A percentile compares a stretch with the other conserved stretches of the same genome.
Conservation (phyloP, 1,140 invertebrate genomes). For the Trichomalopsis sarcophagae region DNA sequence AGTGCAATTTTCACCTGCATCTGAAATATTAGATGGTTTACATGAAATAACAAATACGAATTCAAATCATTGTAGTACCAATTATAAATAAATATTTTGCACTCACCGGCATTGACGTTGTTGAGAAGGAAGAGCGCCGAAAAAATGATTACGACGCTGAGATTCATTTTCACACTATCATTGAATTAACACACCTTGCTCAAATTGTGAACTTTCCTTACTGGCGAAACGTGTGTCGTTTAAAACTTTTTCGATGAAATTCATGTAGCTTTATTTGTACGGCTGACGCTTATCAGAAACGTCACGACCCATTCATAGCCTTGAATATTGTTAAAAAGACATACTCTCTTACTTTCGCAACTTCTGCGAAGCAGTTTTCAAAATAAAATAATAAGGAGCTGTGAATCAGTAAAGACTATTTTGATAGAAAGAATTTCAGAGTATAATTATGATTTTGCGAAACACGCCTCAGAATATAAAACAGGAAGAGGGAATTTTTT, state of each 20-base stretch:
- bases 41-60: neutral
- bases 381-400: too few species aligned
- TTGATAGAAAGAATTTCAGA: too few species aligned
- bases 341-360: neutral
- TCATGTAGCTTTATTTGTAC: constrained; percentile 22
- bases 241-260: neutral
- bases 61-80: neutral
- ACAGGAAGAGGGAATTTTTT: too few species aligned
- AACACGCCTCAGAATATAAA: too few species aligned
- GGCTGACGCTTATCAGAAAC: constrained; percentile 38
- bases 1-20: neutral
- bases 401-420: too few species aligned
- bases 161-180: neutral
- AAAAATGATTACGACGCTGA: neutral
- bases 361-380: too few species aligned
- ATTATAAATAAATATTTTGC: neutral
- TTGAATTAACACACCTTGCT: neutral
- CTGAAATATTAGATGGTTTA: neutral
- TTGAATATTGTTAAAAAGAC: constrained; percentile 3
- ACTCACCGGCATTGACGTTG: neutral
- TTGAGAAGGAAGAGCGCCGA: neutral
- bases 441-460: too few species aligned
- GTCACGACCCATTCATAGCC: constrained; percentile 13
- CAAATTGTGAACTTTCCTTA: constrained; percentile 5
- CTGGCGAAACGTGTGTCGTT: neutral